Percentiles rank a stretch among this genome's conserved stretches.
phyloP scores from a whole-genome alignment of 2,113 vertebrate species.

The Tenrec ecaudatus region DNA sequence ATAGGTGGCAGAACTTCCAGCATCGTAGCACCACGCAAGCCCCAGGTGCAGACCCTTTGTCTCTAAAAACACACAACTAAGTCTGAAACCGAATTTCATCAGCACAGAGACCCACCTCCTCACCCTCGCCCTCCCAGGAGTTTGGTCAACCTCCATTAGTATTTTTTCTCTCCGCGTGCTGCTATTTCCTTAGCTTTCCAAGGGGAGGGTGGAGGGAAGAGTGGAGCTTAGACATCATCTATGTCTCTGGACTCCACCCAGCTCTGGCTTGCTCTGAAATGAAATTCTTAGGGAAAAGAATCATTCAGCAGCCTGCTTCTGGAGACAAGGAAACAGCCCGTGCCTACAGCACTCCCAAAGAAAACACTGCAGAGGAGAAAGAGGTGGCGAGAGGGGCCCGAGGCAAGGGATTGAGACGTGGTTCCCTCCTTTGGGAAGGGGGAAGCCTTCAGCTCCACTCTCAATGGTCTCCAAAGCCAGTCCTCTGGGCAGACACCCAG shows the following conservation, averaged over 20 bases:
- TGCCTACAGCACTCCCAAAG: too few species aligned
- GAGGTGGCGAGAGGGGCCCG: neutral
- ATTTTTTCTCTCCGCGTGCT: neutral
- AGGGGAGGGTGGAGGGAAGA: too few species aligned
- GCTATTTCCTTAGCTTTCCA: neutral
- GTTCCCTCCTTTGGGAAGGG: neutral
- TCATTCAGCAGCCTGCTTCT: neutral
- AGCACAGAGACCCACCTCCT: neutral
- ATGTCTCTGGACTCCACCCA: neutral
- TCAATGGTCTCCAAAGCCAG: neutral
- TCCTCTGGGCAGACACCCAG: neutral
- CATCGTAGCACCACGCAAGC: neutral
- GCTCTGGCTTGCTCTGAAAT: neutral
- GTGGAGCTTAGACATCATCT: neutral
- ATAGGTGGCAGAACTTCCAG: neutral
- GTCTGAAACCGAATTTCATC: neutral
- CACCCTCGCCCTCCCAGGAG: neutral
- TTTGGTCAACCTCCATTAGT: neutral
- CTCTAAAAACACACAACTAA: neutral
- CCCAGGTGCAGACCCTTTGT: neutral
- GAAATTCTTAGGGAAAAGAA: neutral
- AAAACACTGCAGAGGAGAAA: too few species aligned
- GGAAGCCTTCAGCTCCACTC: neutral
- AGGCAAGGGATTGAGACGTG: rapidly evolving
- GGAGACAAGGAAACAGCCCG: neutral